A percentile compares a stretch with the other conserved stretches of the same genome.
These are phyloP conservation scores for Parthenolecanium corni DNA, from an alignment of 2,888 invertebrate species.

Conservation along the genomic window DNA sequence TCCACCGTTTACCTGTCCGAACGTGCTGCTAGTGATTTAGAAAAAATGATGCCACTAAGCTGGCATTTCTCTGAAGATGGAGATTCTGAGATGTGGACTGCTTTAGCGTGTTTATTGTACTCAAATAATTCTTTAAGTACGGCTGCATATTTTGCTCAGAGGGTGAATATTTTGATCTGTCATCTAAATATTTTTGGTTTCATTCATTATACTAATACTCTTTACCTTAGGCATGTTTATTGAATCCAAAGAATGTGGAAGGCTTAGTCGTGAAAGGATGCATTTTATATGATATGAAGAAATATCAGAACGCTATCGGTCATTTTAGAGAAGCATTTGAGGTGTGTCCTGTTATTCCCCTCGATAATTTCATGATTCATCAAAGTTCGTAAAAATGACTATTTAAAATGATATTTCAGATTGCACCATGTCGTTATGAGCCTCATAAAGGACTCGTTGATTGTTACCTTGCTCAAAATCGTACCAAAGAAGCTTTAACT, in stretches of 20 bases:
- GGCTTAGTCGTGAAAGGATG: slow-evolving; percentile 62
- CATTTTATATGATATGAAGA: slow-evolving; percentile 52
- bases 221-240: slow-evolving; percentile 44
- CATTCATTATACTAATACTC: background rate
- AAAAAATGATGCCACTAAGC: slow-evolving; percentile 45
- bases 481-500: slow-evolving; percentile 58
- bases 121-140: slow-evolving; percentile 52
- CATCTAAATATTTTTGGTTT: background rate
- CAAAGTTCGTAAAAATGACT: background rate
- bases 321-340: slow-evolving; percentile 55
- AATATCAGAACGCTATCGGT: slow-evolving; percentile 51
- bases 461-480: slow-evolving; percentile 55
- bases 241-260: slow-evolving; percentile 57
- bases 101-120: slow-evolving; percentile 59
- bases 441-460: slow-evolving; percentile 66
- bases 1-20: slow-evolving; percentile 50
- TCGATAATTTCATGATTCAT: background rate
- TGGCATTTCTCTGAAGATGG: slow-evolving; percentile 25
- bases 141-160: slow-evolving; percentile 60
- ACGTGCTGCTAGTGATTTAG: slow-evolving; percentile 48
- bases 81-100: slow-evolving; percentile 60
- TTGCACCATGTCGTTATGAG: slow-evolving; percentile 56
- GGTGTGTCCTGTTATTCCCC: slow-evolving; percentile 31
- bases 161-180: slow-evolving; percentile 41
- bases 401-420: slow-evolving; percentile 35